Percentiles rank a stretch among this genome's conserved stretches.
Conservation (phyloP, 2,888 invertebrate genomes). For the Rhagonycha fulva region DNA sequence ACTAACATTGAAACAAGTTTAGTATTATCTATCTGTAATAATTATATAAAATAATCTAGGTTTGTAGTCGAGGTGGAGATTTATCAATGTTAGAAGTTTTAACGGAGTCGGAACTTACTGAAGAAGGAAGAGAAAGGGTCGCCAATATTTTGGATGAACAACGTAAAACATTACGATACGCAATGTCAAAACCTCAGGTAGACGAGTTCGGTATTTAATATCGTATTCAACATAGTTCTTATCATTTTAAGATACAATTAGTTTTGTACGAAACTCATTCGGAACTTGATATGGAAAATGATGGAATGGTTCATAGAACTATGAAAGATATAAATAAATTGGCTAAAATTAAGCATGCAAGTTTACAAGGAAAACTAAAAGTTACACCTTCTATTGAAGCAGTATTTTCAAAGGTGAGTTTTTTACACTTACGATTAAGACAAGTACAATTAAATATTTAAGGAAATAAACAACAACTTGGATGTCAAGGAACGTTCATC, state of each 20-base stretch:
- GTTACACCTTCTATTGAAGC: constrained; percentile 1
- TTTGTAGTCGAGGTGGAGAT: constrained; percentile 80
- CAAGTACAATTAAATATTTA: constrained; percentile 5
- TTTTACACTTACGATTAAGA: not conserved
- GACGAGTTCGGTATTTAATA: not conserved
- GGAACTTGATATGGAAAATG: constrained; percentile 74
- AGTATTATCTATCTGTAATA: not conserved
- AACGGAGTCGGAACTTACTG: constrained; percentile 70
- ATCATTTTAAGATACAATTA: constrained; percentile 66
- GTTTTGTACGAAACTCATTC: constrained; percentile 84
- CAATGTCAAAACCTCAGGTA: constrained; percentile 80
- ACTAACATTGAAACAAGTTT: constrained; percentile 30
- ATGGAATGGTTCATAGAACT: constrained; percentile 70
- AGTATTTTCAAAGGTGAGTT: constrained; percentile 10
- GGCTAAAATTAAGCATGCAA: constrained; percentile 70
- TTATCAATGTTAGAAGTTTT: constrained; percentile 74
- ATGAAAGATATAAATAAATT: constrained; percentile 72
- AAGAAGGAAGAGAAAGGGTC: constrained; percentile 64
- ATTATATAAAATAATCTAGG: constrained; percentile 36
- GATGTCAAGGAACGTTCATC: constrained; percentile 24
- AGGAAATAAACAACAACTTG: constrained; percentile 48
- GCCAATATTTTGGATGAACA: constrained; percentile 75
- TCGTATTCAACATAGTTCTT: not conserved
- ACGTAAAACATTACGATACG: constrained; percentile 70
- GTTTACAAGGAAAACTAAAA: constrained; percentile 50